Evolutionary conservation across 2,888 invertebrate species (phyloP).

Genomic region (Melinaea menophilus): DNA sequence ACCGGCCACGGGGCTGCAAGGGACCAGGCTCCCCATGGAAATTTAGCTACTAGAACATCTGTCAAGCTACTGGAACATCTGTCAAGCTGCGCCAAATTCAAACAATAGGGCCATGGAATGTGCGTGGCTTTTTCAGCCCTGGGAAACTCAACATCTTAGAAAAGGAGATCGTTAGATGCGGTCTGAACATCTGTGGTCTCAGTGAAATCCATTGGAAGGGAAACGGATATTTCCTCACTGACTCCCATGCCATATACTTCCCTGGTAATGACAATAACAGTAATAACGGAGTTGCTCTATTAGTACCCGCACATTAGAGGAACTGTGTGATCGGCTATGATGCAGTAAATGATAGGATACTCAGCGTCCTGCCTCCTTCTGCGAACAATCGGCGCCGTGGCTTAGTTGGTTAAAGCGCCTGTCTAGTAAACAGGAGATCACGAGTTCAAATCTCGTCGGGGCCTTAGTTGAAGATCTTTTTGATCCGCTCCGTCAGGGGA

Average conservation of each 20-base stretch:
- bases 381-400: conserved; percentile 75
- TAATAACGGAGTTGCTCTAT: conserved; percentile 19
- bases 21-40: no score
- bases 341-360: conserved; percentile 20
- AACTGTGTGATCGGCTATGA: conserved; percentile 20
- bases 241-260: conserved; percentile 9
- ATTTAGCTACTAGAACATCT: no score
- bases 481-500: neutral
- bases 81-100: no score
- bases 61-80: no score
- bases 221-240: no score
- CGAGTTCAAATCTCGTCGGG: conserved; percentile 72
- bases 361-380: conserved; percentile 23
- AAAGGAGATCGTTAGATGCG: no score
- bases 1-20: no score
- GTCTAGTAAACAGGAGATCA: conserved; percentile 75
- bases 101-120: no score
- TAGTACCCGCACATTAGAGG: conserved; percentile 14
- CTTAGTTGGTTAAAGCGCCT: conserved; percentile 84
- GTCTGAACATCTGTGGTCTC: no score
- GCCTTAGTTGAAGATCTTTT: conserved; percentile 39
- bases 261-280: conserved; percentile 22
- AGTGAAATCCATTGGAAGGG: no score
- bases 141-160: no score
- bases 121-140: no score